Base-by-base conservation (phyloP, 2,888 invertebrate species). In the Caenorhabditis afra region DNA sequence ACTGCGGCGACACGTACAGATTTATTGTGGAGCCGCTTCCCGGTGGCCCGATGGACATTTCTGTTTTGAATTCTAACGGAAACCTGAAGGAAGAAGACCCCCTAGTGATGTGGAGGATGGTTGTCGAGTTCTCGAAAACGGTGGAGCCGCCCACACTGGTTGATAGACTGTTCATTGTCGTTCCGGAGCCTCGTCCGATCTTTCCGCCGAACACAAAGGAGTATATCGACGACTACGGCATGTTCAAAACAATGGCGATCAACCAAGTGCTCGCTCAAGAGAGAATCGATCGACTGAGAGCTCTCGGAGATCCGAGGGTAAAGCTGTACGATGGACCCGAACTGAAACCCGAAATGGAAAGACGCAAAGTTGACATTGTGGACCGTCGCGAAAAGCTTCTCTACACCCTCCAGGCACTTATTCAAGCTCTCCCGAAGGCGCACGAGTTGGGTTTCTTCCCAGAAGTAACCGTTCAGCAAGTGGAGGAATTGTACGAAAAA, bases 41-140 rank as follows among this genome's bases (percentile, higher is more conserved):
- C 29, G 29, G 29, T 5, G 29, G 29, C 7, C 29, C 29, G 29
- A 41, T 41, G 41, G 41, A 41, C 11, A 41, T 41, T 41, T 11
- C 14, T 37, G 10, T 29, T 41, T 7, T 29, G 29, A 29, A 29
- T 29, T 16, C 8, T 55, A 0, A 39, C n/a, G n/a, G 35, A 65
- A 39, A 37, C n/a, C 1, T 22, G 12, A 37, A 2, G 18, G 39
- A 5, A 18, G 37, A 44, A 14, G 75, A 61, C 1, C 3, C 47
- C 7, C 23, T 59, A 23, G 53, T 67, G 4, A 67, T 66, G 37
- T 76, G 75, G 75, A 61, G 75, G 37, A 37, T 68, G 18, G 62
- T 76, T 11, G 50, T 55, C 39, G 67, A 67, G 39, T 75, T 75
- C 44, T 50, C 59, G 8, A 50, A 58, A 2, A 11, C 14, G 1